Evolutionary conservation across 2,888 invertebrate species (phyloP).

Genomic region (Napeogenes sylphis): DNA sequence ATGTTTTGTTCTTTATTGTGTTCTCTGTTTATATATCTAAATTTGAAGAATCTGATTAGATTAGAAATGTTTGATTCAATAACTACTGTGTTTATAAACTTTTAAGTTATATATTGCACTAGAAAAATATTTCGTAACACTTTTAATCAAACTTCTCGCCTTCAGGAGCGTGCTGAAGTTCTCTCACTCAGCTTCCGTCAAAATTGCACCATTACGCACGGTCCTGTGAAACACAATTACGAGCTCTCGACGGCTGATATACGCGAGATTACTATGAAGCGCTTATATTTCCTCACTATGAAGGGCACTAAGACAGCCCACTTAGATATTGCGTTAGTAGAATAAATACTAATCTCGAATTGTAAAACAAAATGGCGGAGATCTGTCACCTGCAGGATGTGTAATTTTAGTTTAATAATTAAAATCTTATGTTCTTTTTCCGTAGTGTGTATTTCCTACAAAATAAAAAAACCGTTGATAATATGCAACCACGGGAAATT

Average conservation of each 20-base stretch:
- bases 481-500: slow-evolving; percentile 26
- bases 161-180: slow-evolving; percentile 25
- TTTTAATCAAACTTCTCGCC: background rate
- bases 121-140: background rate
- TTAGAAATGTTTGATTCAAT: too few relatives aligned
- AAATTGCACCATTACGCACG: slow-evolving; percentile 26
- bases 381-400: background rate
- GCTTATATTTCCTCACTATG: slow-evolving; percentile 29
- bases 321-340: slow-evolving; percentile 29
- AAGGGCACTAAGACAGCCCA: slow-evolving; percentile 20
- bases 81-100: too few relatives aligned
- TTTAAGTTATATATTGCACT: background rate
- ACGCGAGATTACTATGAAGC: slow-evolving; percentile 31
- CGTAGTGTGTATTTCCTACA: slow-evolving; percentile 31
- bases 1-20: too few relatives aligned
- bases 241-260: slow-evolving; percentile 28
- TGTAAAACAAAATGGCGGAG: too few relatives aligned
- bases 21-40: too few relatives aligned
- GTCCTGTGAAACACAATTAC: slow-evolving; percentile 24
- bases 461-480: slow-evolving; percentile 20
- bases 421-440: background rate
- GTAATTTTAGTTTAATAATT: background rate
- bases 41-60: too few relatives aligned
- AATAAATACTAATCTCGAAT: too few relatives aligned
- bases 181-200: slow-evolving; percentile 20